Evolutionary conservation across 2,888 invertebrate species (phyloP).

Genomic region (Yponomeuta plumbellus): DNA sequence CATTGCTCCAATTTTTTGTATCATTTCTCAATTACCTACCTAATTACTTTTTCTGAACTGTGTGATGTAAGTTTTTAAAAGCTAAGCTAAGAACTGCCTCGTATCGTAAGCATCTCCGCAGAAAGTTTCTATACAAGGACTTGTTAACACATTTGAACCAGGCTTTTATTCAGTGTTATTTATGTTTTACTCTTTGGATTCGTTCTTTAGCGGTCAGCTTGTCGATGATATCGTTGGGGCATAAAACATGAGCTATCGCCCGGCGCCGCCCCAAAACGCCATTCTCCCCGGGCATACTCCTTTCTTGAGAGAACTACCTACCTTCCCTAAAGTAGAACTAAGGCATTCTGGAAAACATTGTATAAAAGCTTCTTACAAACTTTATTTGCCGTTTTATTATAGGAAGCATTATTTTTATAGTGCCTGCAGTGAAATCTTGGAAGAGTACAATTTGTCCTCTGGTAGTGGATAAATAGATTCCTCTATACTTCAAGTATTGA

Average conservation of each 20-base stretch:
- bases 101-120: too few species aligned
- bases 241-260: conserved; percentile 38
- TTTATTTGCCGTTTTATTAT: too few species aligned
- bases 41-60: background rate
- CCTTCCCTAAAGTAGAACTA: background rate
- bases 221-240: background rate
- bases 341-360: background rate
- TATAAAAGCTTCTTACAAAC: background rate
- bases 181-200: background rate
- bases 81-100: background rate
- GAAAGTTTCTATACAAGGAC: background rate
- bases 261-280: conserved; percentile 36
- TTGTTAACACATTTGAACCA: background rate
- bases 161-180: background rate
- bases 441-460: too few species aligned
- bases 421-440: background rate
- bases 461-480: too few species aligned
- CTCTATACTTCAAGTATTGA: too few species aligned
- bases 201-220: background rate
- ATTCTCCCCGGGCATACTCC: conserved; percentile 19
- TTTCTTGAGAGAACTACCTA: background rate
- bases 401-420: background rate
- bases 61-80: background rate
- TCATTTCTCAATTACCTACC: background rate
- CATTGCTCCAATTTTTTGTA: conserved; percentile 15